Evolutionary conservation across 2,888 invertebrate species (phyloP).

Genomic region (Synanthedon andrenaeformis): DNA sequence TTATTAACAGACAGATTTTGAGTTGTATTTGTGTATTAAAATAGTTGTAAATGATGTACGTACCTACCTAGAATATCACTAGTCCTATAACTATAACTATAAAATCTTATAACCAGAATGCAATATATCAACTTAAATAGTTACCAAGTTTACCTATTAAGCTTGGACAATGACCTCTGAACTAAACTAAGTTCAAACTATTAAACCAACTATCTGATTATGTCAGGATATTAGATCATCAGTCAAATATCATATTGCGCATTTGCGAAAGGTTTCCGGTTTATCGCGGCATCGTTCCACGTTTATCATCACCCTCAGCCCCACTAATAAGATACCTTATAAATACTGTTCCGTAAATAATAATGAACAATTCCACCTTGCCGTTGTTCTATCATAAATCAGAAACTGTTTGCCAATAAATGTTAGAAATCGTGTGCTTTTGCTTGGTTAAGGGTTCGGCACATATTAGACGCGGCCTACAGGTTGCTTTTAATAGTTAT

Average conservation of each 20-base stretch:
- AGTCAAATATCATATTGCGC: constrained; percentile 8
- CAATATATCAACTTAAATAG: too few relatives aligned
- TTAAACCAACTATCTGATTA: constrained; percentile 16
- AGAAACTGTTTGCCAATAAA: constrained; percentile 64
- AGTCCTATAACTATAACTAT: too few relatives aligned
- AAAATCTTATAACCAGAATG: too few relatives aligned
- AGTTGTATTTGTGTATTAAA: too few relatives aligned
- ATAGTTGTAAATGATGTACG: too few relatives aligned
- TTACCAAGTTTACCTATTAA: not conserved
- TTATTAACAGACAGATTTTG: too few relatives aligned
- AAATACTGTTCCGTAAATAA: constrained; percentile 31
- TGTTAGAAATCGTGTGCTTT: constrained; percentile 40
- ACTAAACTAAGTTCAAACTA: constrained; percentile 3
- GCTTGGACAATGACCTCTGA: not conserved
- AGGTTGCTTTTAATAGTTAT: constrained; percentile 17
- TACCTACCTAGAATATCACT: too few relatives aligned
- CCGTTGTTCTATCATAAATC: constrained; percentile 52
- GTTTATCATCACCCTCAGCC: not conserved
- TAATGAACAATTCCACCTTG: constrained; percentile 37
- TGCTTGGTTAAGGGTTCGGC: too few relatives aligned
- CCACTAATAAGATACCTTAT: not conserved
- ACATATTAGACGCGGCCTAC: constrained; percentile 15
- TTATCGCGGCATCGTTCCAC: constrained; percentile 5
- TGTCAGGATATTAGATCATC: constrained; percentile 21
- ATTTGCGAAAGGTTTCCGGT: constrained; percentile 7